These are phyloP conservation scores for Rutpela maculata DNA, from an alignment of 2,888 invertebrate genomes.

Conservation along the genomic window DNA sequence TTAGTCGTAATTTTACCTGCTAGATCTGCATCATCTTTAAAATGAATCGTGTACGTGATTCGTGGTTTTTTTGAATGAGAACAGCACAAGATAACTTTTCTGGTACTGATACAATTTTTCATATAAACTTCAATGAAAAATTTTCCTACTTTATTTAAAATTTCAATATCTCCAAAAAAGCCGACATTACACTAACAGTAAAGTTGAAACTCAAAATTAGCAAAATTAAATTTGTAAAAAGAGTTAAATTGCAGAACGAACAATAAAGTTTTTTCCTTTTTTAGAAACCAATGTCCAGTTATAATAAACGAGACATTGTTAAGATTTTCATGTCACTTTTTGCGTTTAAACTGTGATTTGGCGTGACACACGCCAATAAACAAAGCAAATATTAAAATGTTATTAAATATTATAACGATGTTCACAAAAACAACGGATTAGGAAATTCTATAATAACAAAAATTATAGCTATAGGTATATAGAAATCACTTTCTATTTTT, in stretches of 20 bases:
- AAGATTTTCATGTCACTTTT: not conserved
- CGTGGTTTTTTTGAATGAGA: no score
- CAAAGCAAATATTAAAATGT: constrained; percentile 13
- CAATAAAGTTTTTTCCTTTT: not conserved
- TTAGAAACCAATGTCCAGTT: not conserved
- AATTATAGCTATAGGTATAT: constrained; percentile 1
- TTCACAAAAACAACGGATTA: not conserved
- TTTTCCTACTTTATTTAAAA: no score
- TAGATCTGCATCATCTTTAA: no score
- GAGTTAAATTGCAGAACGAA: not conserved
- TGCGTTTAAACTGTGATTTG: not conserved
- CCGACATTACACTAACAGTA: not conserved
- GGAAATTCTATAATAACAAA: not conserved
- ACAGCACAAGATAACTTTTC: no score
- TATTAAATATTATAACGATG: not conserved
- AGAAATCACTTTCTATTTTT: constrained; percentile 20
- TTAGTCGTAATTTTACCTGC: no score
- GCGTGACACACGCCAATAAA: constrained; percentile 8
- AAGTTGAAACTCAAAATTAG: not conserved
- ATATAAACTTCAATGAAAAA: no score
- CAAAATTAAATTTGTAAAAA: not conserved
- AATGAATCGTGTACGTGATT: no score
- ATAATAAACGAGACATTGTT: not conserved
- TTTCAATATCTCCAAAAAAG: not conserved
- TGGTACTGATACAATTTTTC: no score